Conservation (phyloP, 2,113 vertebrate species). For the Panthera tigris region DNA sequence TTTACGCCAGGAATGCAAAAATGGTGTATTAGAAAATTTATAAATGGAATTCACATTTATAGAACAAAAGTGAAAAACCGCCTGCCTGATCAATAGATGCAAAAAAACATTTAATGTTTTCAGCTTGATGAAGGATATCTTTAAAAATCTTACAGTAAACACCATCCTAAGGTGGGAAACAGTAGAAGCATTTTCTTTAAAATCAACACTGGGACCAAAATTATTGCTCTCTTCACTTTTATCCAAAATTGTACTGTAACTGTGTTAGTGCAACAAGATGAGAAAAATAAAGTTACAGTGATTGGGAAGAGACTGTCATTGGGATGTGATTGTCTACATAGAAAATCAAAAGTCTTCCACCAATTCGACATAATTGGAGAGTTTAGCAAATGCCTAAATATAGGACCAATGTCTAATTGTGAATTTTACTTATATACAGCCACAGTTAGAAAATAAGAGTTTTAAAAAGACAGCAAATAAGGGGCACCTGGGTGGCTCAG, state of each 20-base stretch:
- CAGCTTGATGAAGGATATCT: neutral
- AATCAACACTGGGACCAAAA: neutral
- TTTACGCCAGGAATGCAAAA: neutral
- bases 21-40: neutral
- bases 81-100: neutral
- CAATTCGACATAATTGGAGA: neutral
- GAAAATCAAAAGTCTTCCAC: neutral
- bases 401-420: neutral
- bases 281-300: neutral
- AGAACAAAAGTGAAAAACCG: neutral
- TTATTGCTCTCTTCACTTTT: neutral
- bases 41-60: neutral
- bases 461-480: neutral
- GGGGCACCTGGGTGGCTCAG: too few relatives aligned
- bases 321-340: neutral
- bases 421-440: neutral
- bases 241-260: neutral
- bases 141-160: neutral
- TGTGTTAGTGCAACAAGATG: neutral
- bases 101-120: neutral
- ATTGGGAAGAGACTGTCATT: neutral
- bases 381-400: slow-evolving; percentile 5
- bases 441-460: neutral
- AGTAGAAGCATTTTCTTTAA: neutral
- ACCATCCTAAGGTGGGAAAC: neutral